Percentiles rank a stretch among this genome's conserved stretches.
These are phyloP conservation scores for Nerophis lumbriciformis DNA, from an alignment of 2,113 vertebrate species.

Conservation along the genomic window DNA sequence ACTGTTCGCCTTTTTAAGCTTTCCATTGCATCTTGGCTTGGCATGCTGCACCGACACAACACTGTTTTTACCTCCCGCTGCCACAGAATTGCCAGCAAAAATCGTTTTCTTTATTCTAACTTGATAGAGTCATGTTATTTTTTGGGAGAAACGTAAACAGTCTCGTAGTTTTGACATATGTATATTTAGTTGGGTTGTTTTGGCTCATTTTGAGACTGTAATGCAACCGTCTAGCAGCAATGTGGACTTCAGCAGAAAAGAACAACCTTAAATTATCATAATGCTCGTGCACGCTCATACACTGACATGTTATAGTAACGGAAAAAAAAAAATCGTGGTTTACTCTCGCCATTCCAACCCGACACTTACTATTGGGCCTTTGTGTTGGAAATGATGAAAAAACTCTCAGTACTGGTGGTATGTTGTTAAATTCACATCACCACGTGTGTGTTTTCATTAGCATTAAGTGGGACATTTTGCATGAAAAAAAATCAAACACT, in stretches of 20 bases:
- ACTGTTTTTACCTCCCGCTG: not conserved
- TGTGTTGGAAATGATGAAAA: constrained; percentile 34
- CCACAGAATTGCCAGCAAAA: not conserved
- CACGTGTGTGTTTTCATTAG: constrained; percentile 1
- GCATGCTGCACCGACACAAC: not conserved
- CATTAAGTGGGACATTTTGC: not conserved
- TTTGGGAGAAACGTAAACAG: not conserved
- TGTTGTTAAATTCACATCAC: constrained; percentile 28
- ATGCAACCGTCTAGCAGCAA: constrained; percentile 46
- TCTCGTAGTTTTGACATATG: constrained; percentile 1
- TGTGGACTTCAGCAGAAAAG: constrained; percentile 60
- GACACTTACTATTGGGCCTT: constrained; percentile 47
- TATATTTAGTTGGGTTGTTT: constrained; percentile 7
- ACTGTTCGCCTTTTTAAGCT: not conserved
- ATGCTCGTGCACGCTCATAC: constrained; percentile 47
- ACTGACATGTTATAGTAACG: constrained; percentile 45
- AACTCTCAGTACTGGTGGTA: constrained; percentile 20
- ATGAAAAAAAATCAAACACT: not conserved
- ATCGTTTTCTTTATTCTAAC: not conserved
- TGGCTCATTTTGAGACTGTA: constrained; percentile 36
- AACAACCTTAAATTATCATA: constrained; percentile 56
- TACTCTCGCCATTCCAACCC: constrained; percentile 33
- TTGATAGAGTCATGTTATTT: not conserved
- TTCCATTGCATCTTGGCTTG: not conserved
- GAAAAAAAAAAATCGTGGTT: constrained; percentile 37